Evolutionary conservation across 2,113 vertebrate species (phyloP).

Genomic region (Caretta caretta): DNA sequence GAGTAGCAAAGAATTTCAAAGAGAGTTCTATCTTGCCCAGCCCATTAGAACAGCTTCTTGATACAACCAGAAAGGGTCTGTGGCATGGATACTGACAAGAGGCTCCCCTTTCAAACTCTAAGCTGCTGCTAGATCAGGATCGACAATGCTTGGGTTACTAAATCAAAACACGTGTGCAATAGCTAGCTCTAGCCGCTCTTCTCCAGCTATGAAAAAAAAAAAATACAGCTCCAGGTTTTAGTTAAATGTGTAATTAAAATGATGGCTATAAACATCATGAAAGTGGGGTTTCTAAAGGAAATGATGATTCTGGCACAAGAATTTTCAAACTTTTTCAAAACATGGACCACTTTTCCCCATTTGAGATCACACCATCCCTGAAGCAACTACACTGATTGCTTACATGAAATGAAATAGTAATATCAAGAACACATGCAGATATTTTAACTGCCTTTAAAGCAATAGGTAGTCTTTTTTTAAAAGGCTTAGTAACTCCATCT

Average conservation of each 20-base stretch:
- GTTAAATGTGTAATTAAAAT: accelerated
- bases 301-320: background rate
- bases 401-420: accelerated
- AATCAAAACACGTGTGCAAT: accelerated
- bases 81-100: accelerated
- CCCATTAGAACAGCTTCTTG: background rate
- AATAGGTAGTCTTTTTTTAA: background rate
- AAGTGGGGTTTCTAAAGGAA: background rate
- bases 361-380: background rate
- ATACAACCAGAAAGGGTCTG: background rate
- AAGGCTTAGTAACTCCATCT: accelerated
- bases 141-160: accelerated
- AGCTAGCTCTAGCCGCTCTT: accelerated
- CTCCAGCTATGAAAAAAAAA: accelerated
- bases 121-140: background rate
- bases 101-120: background rate
- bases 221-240: background rate
- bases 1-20: background rate
- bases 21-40: background rate
- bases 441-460: background rate
- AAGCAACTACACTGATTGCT: background rate
- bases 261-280: accelerated
- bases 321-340: background rate
- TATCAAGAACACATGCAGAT: background rate
- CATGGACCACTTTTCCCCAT: accelerated